These are phyloP conservation scores for Philhelius pedissequus DNA, from an alignment of 2,888 invertebrate species.

Conservation along the genomic window DNA sequence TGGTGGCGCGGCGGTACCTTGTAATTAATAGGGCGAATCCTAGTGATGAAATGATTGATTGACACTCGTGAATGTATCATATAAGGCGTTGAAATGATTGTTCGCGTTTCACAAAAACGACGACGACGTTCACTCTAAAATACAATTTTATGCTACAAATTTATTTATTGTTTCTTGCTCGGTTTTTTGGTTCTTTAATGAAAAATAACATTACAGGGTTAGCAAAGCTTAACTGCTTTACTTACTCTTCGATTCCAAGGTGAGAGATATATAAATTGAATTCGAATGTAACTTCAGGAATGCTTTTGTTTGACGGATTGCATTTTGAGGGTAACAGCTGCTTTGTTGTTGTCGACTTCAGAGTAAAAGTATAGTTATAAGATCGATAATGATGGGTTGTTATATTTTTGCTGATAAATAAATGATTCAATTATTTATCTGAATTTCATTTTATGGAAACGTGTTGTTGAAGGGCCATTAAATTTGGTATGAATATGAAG, in stretches of 20 bases:
- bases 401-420: not conserved
- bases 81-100: slow-evolving; percentile 6
- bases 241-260: not conserved
- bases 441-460: not conserved
- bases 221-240: not conserved
- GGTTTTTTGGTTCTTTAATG: not conserved
- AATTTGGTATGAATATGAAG: not conserved
- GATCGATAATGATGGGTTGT: not conserved
- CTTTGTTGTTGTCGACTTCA: not conserved
- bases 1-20: slow-evolving; percentile 8
- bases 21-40: slow-evolving; percentile 63
- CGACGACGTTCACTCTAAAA: slow-evolving; percentile 3
- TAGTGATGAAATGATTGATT: slow-evolving; percentile 66
- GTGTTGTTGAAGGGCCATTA: not conserved
- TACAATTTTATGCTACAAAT: slow-evolving; percentile 1
- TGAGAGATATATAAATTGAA: slow-evolving; percentile 16
- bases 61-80: slow-evolving; percentile 58
- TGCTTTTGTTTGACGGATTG: slow-evolving; percentile 2
- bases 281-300: slow-evolving; percentile 10
- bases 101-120: not conserved
- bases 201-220: slow-evolving; percentile 17
- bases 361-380: slow-evolving; percentile 32
- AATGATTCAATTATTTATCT: not conserved
- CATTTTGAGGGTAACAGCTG: not conserved
- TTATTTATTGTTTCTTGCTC: not conserved